Percentiles rank a stretch among this genome's conserved stretches.
phyloP scores from a whole-genome alignment of 2,113 vertebrate genomes.

The Hippoglossus stenolepis region DNA sequence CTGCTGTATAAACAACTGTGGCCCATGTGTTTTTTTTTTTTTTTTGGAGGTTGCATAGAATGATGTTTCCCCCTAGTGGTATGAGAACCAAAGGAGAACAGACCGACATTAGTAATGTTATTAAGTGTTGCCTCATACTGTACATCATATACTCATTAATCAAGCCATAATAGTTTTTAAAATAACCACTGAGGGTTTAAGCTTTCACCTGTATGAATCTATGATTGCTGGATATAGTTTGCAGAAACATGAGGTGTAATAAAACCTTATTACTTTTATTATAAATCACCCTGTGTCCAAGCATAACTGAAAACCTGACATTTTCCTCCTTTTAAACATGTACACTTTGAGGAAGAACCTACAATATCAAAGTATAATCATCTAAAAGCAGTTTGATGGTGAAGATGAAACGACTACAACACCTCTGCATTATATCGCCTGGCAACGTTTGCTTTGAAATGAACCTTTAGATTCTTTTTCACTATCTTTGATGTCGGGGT shows the following conservation, averaged over 20 bases:
- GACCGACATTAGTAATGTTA: no score
- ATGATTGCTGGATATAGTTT: not conserved
- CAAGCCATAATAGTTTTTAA: not conserved
- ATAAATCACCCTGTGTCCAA: not conserved
- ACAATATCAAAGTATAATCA: not conserved
- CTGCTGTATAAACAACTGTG: constrained; percentile 22
- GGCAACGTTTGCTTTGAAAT: constrained; percentile 33
- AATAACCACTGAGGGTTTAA: constrained; percentile 1
- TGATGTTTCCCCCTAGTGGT: constrained; percentile 81
- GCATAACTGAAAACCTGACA: not conserved
- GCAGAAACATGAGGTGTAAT: constrained; percentile 3
- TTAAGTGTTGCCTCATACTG: not conserved
- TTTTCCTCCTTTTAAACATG: constrained; percentile 8
- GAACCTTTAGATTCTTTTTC: not conserved
- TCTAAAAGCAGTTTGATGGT: constrained; percentile 9
- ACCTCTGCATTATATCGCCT: constrained; percentile 15
- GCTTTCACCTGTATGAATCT: constrained; percentile 11
- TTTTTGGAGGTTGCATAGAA: constrained; percentile 51
- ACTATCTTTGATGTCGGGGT: constrained; percentile 7
- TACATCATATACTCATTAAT: constrained; percentile 8
- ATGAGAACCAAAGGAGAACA: constrained; percentile 38
- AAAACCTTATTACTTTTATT: not conserved
- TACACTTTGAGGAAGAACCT: constrained; percentile 11
- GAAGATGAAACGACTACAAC: constrained; percentile 3
- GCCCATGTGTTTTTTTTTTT: constrained; percentile 23